Evolutionary conservation across 2,888 invertebrate species (phyloP), one percentile per base, ranked within the genome.

Genomic region (Notocelia uddmanniana): DNA sequence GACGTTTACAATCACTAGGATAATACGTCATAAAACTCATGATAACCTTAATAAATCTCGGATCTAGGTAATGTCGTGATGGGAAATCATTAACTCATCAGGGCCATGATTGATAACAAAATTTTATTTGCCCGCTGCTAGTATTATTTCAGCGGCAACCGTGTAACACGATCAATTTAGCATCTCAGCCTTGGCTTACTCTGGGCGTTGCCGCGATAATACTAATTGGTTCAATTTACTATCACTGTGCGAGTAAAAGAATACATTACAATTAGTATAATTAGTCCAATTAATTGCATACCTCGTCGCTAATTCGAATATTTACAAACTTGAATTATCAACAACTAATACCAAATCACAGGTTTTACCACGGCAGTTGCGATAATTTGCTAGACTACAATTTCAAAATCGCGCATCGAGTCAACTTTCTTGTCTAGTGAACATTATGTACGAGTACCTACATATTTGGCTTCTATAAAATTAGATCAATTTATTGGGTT

Each of bases 161-260:
- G 86, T 90, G 89, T 85, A 80, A 85, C 90, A 90, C 87, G 89
- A 88, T 83, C 81, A 77, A 79, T 78, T 86, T 83, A 81, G 78
- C 86, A 86, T 88, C 84, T 84, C 81, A 84, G 78, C 90, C 91
- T 91, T 91, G 89, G 86, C 90, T 90, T 83, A 89, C 86, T 89
- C 80, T 80, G 80, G 85, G 84, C 81, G 84, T 88, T 86, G 85
- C 83, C 83, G 80, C 78, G 77, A 81, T 80, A 85, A 81, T 81
- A 82, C 80, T 83, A 86, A 86, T 86, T 84, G 82, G 74, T 78
- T 77, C 79, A 81, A 79, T 82, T 84, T 80, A 82, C 77, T 71
- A 52, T 75, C 77, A 77, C 76, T 76, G 76, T 69, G 77, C 81
- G 82, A 80, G 81, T 82, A 75, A 83, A 80, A 75, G 73, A 79